Base-by-base conservation (phyloP, 2,797 vertebrate genomes). In the Lutjanus argentimaculatus region DNA sequence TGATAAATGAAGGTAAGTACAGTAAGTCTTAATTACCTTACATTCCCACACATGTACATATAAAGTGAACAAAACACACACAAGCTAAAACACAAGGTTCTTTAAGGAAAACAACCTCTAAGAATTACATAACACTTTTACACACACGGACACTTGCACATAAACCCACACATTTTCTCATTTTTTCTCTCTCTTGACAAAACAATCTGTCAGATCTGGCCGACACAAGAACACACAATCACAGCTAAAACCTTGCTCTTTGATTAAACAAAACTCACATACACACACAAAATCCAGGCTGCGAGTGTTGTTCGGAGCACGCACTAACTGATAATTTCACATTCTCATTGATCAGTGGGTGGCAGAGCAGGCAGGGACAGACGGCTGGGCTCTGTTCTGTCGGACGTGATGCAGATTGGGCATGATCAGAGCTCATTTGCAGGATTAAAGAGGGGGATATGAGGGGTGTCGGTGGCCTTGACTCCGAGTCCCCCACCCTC, bases 121-220 rank as follows among this genome's bases (percentile, higher is more conserved):
- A 45, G 67, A 55, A 65, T 77, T 64, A 77, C 16, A 16, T 64
- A 81, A 67, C 65, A 75, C 25, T 58, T 63, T 62, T 8, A 57
- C 45, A 77, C n/a, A 78, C 52, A 72, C 42, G 22, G 5, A 48
- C 48, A 46, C 43, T 66, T 11, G 66, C 46, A 61, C 45, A 36
- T 1, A 59, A 21, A 73, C 71, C 15, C 67, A 76, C 78, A 70
- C 43, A 2, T 45, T 64, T 55, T 25, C 43, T 53, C 14, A 64
- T 71, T 19, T 17, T 53, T 57, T 80, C 36, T 62, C 45, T 51
- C 71, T 69, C 67, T 69, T 36, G 25, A 82, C 69, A 67, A 77
- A 89, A 88, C 67, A 74, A 63, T 82, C 70, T 61, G 69, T 78
- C 82, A 84, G 75, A 72, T 56, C 62, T 58, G 59, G 66, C 40